Conservation (phyloP, 2,113 vertebrate genomes). For the Struthidea cinerea region DNA sequence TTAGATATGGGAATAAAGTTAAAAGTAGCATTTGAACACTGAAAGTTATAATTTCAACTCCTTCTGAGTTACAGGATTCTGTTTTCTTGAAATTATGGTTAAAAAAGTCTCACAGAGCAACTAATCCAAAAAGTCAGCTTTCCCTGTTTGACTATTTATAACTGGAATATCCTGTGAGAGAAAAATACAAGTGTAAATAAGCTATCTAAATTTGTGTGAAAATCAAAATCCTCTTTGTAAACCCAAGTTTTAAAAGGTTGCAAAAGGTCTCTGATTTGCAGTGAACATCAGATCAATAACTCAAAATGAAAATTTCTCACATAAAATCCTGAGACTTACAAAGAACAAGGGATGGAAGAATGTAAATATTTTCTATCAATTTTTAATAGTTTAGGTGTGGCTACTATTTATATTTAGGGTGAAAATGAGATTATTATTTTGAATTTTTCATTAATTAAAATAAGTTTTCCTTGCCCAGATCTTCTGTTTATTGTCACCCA, state of each 20-base stretch:
- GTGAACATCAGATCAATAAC: neutral
- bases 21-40: neutral
- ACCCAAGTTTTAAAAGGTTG: neutral
- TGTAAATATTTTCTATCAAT: neutral
- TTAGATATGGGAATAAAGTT: neutral
- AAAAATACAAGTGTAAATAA: neutral
- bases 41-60: neutral
- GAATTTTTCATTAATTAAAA: neutral
- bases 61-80: neutral
- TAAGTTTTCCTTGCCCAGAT: neutral
- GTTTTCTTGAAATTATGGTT: neutral
- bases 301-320: neutral
- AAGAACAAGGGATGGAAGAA: neutral
- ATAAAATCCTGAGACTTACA: neutral
- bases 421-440: neutral
- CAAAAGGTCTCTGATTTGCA: neutral
- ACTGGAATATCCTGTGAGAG: neutral
- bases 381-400: neutral
- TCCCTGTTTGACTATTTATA: neutral
- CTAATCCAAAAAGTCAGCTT: neutral
- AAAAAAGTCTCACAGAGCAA: neutral
- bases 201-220: neutral
- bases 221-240: neutral
- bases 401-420: neutral
- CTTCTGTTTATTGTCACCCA: neutral